Base-by-base conservation (phyloP, 2,113 vertebrate genomes). In the Nesogale talazaci region DNA sequence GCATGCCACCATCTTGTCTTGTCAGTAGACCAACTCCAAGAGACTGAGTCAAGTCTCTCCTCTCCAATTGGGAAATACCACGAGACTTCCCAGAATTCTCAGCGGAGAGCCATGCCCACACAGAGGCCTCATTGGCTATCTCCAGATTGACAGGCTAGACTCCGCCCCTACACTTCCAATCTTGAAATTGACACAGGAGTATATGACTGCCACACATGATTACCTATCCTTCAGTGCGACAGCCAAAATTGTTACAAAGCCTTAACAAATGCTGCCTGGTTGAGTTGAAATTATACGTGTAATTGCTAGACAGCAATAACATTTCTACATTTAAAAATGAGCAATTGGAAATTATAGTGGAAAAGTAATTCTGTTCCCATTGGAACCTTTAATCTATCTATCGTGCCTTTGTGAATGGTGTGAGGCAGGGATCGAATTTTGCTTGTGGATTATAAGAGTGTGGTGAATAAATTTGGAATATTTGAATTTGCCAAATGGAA, bases 381-480 rank as follows among this genome's bases (percentile, higher is more conserved):
- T 52, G 25, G 63, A 36, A 36, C 40, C 36, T 63, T 40, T 34
- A 29, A 75, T 63, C 52, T 77, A 82, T 81, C 20, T 23, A 34
- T 36, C 63, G 77, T 63, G 69, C 16, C 17, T 72, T 61, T 70
- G 69, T 72, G 27, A 29, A 6, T 17, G 38, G 76, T 63, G 31
- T 77, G 77, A 82, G 86, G 40, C 6, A 82, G 69, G 63, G 69
- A 70, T 86, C 46, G 69, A 67, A 76, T n/a, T 92, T 31, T 56
- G 70, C 20, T 25, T 63, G 69, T 69, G 69, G 67, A 27, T 67
- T n/a, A 34, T 75, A 52, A 52, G 46, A 52, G 46, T 52, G 10
- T 52, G 75, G 46, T 15, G 31, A 40, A 67, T 38, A 25, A 11
- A 34, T 61, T 61, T 80, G n/a, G 19, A n/a, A 38, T 40, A 6